Evolutionary conservation across 2,888 invertebrate genomes (phyloP), one percentile per base, ranked within the genome.

Genomic region (Mythimna loreyi): DNA sequence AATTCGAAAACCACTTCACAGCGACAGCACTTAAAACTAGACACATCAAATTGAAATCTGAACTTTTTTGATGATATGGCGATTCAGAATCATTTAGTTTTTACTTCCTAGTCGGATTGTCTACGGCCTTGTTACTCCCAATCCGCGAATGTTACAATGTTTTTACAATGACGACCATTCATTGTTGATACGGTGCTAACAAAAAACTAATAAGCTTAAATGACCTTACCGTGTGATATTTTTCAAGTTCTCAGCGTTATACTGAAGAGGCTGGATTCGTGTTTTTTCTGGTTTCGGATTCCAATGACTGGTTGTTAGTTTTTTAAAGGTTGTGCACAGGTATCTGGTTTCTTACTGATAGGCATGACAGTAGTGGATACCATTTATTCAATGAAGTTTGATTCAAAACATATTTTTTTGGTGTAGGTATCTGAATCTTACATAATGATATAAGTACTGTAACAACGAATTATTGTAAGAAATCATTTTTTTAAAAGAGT

Each of bases 151-250:
- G 71, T 63, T 74, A 63, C 60, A 63, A 56, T 47, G 57, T 68
- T 82, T 79, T 75, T 73, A 47, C 62, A 68, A 69, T 80, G 72
- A 74, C 69, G 78, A 67, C 52, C n/a, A 68, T 73, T 81, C 67
- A 80, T 81, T 81, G 83, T 80, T 80, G 71, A 82, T 83, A 73
- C 33, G 61, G 67, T 55, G 57, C 40, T 43, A 65, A 64, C 74
- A 81, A 81, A 81, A 81, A 81, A 80, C 40, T 83, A 83, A 81
- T 77, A 69, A 67, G 61, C 52, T 52, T 67, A 60, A 81, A 72
- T 73, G 72, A 70, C 69, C 64, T 81, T 67, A 82, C 59, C 66
- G 79, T 82, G 80, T 72, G 74, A 66, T 82, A 76, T 80, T 70
- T 73, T 58, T 58, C 47, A 66, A 73, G 72, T 71, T 65, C 56